phyloP scores from a whole-genome alignment of 2,797 vertebrate species.

The Petrocephalus schoutedeni region DNA sequence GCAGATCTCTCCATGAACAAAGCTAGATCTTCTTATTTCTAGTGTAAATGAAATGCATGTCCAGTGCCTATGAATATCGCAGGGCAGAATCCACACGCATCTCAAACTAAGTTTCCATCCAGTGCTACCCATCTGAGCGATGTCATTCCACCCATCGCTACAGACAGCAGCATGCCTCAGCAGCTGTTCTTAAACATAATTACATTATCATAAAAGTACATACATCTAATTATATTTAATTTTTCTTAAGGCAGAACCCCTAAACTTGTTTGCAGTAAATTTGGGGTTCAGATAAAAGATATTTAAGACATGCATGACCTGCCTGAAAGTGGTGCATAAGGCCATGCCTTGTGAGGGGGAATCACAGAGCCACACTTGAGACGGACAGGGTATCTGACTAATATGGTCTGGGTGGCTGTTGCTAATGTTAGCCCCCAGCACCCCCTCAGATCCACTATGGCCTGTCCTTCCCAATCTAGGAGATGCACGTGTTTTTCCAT shows the following conservation, averaged over 20 bases:
- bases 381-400: not conserved
- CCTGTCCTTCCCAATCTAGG: not conserved
- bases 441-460: not conserved
- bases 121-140: not conserved
- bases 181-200: not conserved
- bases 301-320: not conserved
- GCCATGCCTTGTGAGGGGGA: not conserved
- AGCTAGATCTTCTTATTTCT: not conserved
- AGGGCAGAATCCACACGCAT: not conserved
- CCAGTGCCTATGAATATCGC: not conserved
- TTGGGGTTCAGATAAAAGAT: not conserved
- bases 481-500: not conserved
- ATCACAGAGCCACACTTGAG: not conserved
- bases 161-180: not conserved
- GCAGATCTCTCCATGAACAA: not conserved
- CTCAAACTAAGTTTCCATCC: not conserved
- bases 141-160: not conserved
- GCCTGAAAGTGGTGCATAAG: not conserved
- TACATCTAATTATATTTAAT: not conserved
- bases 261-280: not conserved
- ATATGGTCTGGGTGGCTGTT: not conserved
- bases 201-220: not conserved
- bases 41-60: not conserved
- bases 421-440: not conserved
- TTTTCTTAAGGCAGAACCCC: not conserved